Conservation (phyloP, 1,140 invertebrate genomes). For the Drosophila rufa region DNA sequence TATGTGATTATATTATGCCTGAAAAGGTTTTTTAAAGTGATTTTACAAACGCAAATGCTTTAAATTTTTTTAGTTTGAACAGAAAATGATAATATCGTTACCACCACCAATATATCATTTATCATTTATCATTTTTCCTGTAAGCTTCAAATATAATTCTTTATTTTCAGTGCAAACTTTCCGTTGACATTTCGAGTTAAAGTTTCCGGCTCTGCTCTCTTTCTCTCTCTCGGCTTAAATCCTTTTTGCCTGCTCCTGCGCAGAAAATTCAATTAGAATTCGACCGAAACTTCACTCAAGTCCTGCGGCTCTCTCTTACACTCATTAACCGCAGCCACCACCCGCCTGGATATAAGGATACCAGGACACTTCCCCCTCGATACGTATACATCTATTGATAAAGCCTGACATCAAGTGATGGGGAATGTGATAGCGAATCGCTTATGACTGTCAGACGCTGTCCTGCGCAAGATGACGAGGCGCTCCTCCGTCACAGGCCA, state of each 20-base stretch:
- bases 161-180: conserved; percentile 54
- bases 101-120: too few relatives aligned
- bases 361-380: neutral
- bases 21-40: too few relatives aligned
- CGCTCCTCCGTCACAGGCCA: conserved; percentile 3
- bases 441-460: conserved; percentile 53
- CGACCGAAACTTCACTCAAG: conserved; percentile 51
- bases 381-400: conserved; percentile 36
- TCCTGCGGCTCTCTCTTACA: conserved; percentile 20
- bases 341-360: neutral
- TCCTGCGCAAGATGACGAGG: conserved; percentile 41
- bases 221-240: conserved; percentile 17
- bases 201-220: conserved; percentile 25
- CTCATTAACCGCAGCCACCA: conserved; percentile 17
- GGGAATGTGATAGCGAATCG: conserved; percentile 21
- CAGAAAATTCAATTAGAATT: conserved; percentile 71
- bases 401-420: conserved; percentile 44
- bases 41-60: too few relatives aligned
- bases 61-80: too few relatives aligned
- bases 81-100: too few relatives aligned
- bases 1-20: too few relatives aligned
- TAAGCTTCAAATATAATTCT: too few relatives aligned
- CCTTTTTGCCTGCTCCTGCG: conserved; percentile 70
- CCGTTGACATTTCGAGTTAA: conserved; percentile 37
- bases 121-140: too few relatives aligned